Conservation (phyloP, 2,113 vertebrate species). For the Cinclus cinclus region DNA sequence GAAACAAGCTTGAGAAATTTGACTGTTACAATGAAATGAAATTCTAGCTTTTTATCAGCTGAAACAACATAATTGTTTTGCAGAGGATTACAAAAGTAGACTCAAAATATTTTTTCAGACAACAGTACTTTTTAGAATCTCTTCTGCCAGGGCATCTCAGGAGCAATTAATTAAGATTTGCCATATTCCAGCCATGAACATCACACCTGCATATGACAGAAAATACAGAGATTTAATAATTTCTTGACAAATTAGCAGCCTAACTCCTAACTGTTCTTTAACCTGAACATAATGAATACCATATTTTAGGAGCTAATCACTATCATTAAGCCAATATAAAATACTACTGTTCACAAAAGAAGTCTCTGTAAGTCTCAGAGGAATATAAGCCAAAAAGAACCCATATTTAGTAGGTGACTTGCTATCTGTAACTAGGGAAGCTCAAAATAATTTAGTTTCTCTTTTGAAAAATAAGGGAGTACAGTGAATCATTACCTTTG, state of each 20-base stretch:
- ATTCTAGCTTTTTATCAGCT: not conserved
- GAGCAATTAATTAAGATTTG: not conserved
- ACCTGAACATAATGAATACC: not conserved
- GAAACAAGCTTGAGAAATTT: not conserved
- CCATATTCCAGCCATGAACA: not conserved
- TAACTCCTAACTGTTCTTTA: not conserved
- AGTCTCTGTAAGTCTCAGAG: not conserved
- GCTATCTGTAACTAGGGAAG: not conserved
- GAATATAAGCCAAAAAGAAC: not conserved
- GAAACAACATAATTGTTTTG: not conserved
- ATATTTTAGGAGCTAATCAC: not conserved
- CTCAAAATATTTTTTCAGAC: not conserved
- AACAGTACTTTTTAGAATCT: not conserved
- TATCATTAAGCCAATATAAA: not conserved
- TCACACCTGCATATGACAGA: not conserved
- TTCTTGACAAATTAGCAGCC: not conserved
- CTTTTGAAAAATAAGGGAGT: not conserved
- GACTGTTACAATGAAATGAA: not conserved
- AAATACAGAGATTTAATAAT: not conserved
- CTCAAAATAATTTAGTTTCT: constrained; percentile 37
- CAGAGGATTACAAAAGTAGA: not conserved
- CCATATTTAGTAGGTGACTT: not conserved
- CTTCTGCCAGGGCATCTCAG: not conserved
- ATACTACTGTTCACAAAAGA: not conserved
- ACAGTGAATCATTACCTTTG: not conserved